Evolutionary conservation across 2,888 invertebrate genomes (phyloP).

Genomic region (Crioceris asparagi): DNA sequence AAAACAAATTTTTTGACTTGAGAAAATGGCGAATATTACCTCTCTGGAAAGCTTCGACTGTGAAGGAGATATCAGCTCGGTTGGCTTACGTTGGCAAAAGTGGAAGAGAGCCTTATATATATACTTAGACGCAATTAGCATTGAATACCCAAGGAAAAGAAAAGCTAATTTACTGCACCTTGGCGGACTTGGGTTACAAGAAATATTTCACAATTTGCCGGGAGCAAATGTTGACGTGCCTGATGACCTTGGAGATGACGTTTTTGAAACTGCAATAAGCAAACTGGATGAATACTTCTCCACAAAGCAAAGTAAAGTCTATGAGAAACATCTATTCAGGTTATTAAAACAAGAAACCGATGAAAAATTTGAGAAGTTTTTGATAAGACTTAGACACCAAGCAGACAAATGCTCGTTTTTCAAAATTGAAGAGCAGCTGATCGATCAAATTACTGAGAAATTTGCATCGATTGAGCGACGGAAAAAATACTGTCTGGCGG

Average conservation of each 20-base stretch:
- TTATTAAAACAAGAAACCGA: constrained; percentile 21
- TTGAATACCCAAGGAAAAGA: constrained; percentile 11
- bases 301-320: not conserved
- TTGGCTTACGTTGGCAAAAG: constrained; percentile 15
- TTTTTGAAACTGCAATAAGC: constrained; percentile 15
- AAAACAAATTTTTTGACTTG: too few species aligned
- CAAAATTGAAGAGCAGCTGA: too few species aligned
- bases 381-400: constrained; percentile 17
- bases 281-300: constrained; percentile 19
- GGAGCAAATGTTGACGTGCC: constrained; percentile 8
- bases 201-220: constrained; percentile 19
- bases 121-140: constrained; percentile 14
- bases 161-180: constrained; percentile 14
- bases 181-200: constrained; percentile 18
- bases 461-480: too few species aligned
- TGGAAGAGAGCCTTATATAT: constrained; percentile 17
- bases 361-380: constrained; percentile 26
- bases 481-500: too few species aligned
- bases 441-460: too few species aligned
- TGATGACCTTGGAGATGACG: constrained; percentile 7
- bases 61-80: constrained; percentile 11
- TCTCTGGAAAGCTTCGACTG: constrained; percentile 13
- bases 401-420: constrained; percentile 11
- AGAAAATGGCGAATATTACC: too few species aligned
- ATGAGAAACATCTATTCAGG: not conserved